Base-by-base conservation (phyloP, 2,797 vertebrate genomes). In the Etheostoma perlongum region DNA sequence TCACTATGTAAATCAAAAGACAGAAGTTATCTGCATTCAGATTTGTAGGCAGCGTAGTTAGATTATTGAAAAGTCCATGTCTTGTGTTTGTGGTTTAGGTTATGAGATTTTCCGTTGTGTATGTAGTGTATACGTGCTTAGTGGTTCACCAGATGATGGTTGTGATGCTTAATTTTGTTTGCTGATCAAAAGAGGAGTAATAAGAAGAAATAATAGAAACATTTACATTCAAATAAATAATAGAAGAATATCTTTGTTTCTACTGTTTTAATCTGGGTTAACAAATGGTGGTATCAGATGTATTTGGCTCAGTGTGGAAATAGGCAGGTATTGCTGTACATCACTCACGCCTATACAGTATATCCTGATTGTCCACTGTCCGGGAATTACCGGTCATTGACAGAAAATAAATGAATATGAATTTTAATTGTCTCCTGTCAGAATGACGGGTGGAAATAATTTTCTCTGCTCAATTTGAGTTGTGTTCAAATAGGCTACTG, bases 31-130 rank as follows among this genome's bases (percentile, higher is more conserved):
- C 25, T 40, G 36, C 46, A 52, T 65, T 63, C 54, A 75, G 16
- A 76, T 57, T 60, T 67, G 4, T 46, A 40, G 33, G 13, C 33
- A 48, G 36, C 25, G 10, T 60, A 59, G 33, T 46, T 53, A 47
- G 48, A 65, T 68, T 19, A 65, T 57, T 27, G 19, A 46, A 27
- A 55, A 21, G 49, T 74, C 15, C 30, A 15, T 62, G 48, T 25
- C 0, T 8, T 74, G 9, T 60, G 27, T 67, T 61, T 36, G 21
- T 57, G 10, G 25, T 57, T 69, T 10, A 65, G 36, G 7, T 62
- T 75, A 75, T 74, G 25, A 42, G 25, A 80, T 76, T 71, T 58
- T 33, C 15, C 42, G 6, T 40, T 57, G 25, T 36, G 33, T 36
- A 9, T 36, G 33, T n/a, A 2, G 8, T 25, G 23, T 60, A 15